Conservation (phyloP, 2,113 vertebrate species). For the Bombycilla garrulus region DNA sequence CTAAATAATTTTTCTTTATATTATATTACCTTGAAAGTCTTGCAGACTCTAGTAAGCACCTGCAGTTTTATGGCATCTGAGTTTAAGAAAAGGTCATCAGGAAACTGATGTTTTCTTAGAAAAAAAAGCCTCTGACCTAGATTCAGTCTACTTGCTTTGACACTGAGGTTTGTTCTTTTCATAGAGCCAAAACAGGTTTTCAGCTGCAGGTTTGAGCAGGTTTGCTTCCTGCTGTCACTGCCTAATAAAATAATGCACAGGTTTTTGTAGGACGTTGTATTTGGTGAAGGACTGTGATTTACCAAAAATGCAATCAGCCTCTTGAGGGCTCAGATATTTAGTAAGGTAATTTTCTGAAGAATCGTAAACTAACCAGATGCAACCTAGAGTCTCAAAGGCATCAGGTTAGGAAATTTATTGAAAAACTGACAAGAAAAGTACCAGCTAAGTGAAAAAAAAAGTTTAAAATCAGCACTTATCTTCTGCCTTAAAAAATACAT, state of each 20-base stretch:
- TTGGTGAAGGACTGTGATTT: not conserved
- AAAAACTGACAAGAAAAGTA: not conserved
- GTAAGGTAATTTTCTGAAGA: not conserved
- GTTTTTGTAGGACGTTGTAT: not conserved
- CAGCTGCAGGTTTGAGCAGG: not conserved
- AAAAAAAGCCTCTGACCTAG: slow-evolving; percentile 8
- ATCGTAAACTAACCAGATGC: not conserved
- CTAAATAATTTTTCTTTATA: not conserved
- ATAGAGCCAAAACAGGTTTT: not conserved
- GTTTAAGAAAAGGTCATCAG: not conserved
- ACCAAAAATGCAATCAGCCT: not conserved
- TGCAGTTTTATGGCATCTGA: not conserved
- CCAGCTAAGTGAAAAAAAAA: not conserved
- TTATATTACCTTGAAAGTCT: not conserved
- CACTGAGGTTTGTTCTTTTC: not conserved
- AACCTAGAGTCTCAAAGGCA: not conserved
- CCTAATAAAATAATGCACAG: slow-evolving; percentile 1
- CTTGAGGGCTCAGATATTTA: not conserved
- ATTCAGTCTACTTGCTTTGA: slow-evolving; percentile 2
- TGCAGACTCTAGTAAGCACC: not conserved
- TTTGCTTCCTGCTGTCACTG: not conserved
- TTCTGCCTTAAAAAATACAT: not conserved
- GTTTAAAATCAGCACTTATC: not conserved
- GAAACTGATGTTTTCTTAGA: not conserved
- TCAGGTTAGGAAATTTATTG: not conserved